These are phyloP conservation scores for Hippoglossus hippoglossus DNA, from an alignment of 2,797 vertebrate species.

Conservation along the genomic window DNA sequence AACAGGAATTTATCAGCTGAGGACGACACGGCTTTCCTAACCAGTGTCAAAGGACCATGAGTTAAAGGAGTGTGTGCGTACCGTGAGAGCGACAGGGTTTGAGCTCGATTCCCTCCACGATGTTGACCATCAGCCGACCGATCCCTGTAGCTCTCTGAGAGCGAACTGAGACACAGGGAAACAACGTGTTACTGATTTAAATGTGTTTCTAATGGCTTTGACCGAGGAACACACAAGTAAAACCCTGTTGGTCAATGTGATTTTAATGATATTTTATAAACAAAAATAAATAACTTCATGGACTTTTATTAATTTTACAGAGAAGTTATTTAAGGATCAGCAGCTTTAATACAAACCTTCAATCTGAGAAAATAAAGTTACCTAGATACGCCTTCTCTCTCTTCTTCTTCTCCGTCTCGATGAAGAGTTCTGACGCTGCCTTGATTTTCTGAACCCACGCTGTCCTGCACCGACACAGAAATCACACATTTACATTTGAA, in stretches of 20 bases:
- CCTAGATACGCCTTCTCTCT: conserved; percentile 97
- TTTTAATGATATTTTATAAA: too few species aligned
- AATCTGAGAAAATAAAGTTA: conserved; percentile 57
- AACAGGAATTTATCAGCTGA: not conserved
- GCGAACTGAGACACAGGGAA: conserved; percentile 83
- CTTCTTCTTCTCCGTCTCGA: conserved; percentile 99
- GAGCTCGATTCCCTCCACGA: conserved; percentile 97
- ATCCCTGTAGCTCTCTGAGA: conserved; percentile 98
- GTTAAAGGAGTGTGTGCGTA: conserved; percentile 50
- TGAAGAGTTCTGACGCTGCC: conserved; percentile 97
- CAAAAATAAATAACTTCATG: too few species aligned
- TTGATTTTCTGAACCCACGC: conserved; percentile 99
- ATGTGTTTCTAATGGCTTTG: not conserved
- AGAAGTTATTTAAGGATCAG: too few species aligned
- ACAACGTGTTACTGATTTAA: not conserved
- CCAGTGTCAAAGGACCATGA: too few species aligned
- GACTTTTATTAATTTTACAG: too few species aligned
- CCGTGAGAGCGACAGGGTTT: conserved; percentile 97
- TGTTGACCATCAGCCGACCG: conserved; percentile 97
- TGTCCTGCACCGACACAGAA: conserved; percentile 85
- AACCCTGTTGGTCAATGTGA: too few species aligned
- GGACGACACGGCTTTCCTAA: too few species aligned
- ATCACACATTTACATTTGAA: not conserved
- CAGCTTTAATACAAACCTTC: too few species aligned
- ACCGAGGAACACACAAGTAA: not conserved